Base-by-base conservation (phyloP, 2,113 vertebrate genomes). In the Octodon degus region DNA sequence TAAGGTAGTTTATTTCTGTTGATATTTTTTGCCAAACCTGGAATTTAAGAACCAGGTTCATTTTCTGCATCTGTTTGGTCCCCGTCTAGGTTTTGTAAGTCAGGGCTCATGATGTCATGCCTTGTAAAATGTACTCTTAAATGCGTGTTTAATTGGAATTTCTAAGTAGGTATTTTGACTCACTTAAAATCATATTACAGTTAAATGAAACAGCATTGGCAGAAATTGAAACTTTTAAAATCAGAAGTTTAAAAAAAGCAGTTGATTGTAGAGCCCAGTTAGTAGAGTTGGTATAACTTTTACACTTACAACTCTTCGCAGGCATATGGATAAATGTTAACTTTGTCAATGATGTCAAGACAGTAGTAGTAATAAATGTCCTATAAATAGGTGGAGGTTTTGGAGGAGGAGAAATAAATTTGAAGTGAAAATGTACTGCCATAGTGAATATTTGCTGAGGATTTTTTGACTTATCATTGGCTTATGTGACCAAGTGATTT, bases 401-500 rank as follows among this genome's bases (percentile, higher is more conserved):
- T 95, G 72, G 43, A 65, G 10, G 16, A 67, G 72, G 43, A 95
- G 58, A 93, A 93, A 79, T 84, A 90, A 95, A 90, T 84, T 77
- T 30, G 65, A 95, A 92, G 63, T 93, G 43, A 93, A 92, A 68
- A 43, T 43, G 20, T 76, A 70, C 20, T 96, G 50, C 13, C 1
- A 62, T 20, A 53, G 53, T 90, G 67, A 86, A 88, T 81, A 80
- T 93, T 92, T 86, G 37, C 62, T n/a, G 86, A 90, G 80, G 50
- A 85, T 87, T 5, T 77, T 96, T 95, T 96, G 58, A 90, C 24
- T 76, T 83, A 37, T 94, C 55, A 74, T 76, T 96, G 89, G 30
- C 83, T 95, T 94, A 53, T 88, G 37, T 86, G 80, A 67, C 19
- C 50, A 88, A 70, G 9, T 79, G 65, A 80, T 95, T 90, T 50